Evolutionary conservation across 2,888 invertebrate genomes (phyloP), one percentile per base, ranked within the genome.

Genomic region (Xanthostigma xanthostigma): DNA sequence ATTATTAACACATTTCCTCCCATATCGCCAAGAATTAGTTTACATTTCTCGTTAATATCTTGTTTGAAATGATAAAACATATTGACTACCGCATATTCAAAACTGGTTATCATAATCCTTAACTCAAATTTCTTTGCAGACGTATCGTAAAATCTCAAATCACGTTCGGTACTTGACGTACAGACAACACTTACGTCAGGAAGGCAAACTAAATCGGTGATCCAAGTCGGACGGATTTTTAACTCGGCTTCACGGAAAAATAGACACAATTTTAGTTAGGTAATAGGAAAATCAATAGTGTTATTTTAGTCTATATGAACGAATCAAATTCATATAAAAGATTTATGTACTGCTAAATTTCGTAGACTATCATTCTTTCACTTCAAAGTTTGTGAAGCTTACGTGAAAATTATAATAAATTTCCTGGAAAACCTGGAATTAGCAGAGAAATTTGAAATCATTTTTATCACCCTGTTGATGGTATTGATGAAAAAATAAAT

Each of bases 121-220:
- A 85, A 68, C 39, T 79, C 78, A 63, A 87, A 87, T 48, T 81
- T 83, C 50, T 76, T 76, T 8, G 81, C 84, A 14, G 79, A 78
- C 42, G 80, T 79, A 62, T 89, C 88, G 60, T 89, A 90, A 65
- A 90, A 86, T 54, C 83, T 75, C 41, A 90, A 66, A 60, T 87
- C 87, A 12, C 84, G 69, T 64, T 87, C 84, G 0, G 84, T 80
- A 12, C 88, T 84, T 50, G 84, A 76, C 10, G 84, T 79, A 52
- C 84, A 85, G 13, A 90, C 69, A 57, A 87, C 78, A 63, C 80
- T 80, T 45, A 87, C 79, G 62, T 88, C 86, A 0, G 87, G 81
- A 64, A 90, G 67, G 50, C 79, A 77, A 49, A 77, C 78, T 65
- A 86, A 70, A 56, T 84, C 83, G 14, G 84, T 78, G 53, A 89